These are phyloP conservation scores for Gasteruption jaculator DNA, from an alignment of 2,888 invertebrate species.

Conservation along the genomic window DNA sequence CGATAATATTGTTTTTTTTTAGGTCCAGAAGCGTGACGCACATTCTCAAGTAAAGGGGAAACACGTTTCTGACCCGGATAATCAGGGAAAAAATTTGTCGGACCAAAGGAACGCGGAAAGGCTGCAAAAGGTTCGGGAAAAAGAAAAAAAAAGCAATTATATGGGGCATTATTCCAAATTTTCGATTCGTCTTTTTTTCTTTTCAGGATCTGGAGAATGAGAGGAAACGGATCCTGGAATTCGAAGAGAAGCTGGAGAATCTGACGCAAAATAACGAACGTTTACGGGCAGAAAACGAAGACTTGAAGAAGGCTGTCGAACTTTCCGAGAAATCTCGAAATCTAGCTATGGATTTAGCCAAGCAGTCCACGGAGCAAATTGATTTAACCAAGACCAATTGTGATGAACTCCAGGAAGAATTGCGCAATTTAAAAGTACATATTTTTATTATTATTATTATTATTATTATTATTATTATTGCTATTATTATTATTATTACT, in stretches of 20 bases:
- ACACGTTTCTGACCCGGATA: slow-evolving; percentile 2
- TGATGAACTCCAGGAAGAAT: slow-evolving; percentile 25
- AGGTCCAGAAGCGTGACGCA: too few relatives aligned
- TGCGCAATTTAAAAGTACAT: slow-evolving; percentile 25
- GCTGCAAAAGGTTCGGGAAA: too few relatives aligned
- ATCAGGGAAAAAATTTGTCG: too few relatives aligned
- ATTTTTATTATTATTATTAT: slow-evolving; percentile 7
- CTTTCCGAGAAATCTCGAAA: slow-evolving; percentile 26
- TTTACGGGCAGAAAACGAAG: slow-evolving; percentile 24
- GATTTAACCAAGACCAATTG: slow-evolving; percentile 25
- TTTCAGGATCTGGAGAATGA: slow-evolving; percentile 28
- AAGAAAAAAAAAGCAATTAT: slow-evolving; percentile 4
- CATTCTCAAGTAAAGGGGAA: too few relatives aligned
- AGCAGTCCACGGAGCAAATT: slow-evolving; percentile 26
- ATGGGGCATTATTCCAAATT: too few relatives aligned
- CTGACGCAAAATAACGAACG: slow-evolving; percentile 26
- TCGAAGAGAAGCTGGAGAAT: slow-evolving; percentile 27
- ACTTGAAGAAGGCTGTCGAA: slow-evolving; percentile 25
- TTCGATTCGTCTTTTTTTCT: too few relatives aligned
- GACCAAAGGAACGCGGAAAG: too few relatives aligned
- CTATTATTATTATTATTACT: not conserved
- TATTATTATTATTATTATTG: not conserved
- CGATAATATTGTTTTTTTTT: too few relatives aligned
- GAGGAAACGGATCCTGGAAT: slow-evolving; percentile 22
- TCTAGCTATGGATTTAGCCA: slow-evolving; percentile 28